phyloP scores from a whole-genome alignment of 2,888 invertebrate species.

The Phortica magna region DNA sequence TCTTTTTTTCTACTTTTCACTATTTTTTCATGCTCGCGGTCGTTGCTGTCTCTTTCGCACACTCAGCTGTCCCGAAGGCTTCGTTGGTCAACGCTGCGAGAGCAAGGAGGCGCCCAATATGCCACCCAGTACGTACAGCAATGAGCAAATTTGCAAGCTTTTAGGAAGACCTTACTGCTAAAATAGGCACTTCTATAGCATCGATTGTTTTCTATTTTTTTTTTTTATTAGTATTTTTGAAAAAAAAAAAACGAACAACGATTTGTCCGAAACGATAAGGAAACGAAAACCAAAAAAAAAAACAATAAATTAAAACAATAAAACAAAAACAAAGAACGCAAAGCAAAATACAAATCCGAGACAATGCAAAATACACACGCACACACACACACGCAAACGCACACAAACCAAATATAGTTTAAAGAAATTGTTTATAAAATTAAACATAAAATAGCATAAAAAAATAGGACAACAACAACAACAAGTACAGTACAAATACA shows the following conservation, averaged over 20 bases:
- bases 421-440: constrained; percentile 53
- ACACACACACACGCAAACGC: constrained; percentile 34
- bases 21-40: constrained; percentile 30
- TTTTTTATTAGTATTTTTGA: constrained; percentile 27
- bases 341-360: constrained; percentile 35
- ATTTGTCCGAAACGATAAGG: constrained; percentile 46
- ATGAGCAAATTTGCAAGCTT: constrained; percentile 76
- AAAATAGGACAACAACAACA: constrained; percentile 42
- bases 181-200: constrained; percentile 79
- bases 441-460: constrained; percentile 35
- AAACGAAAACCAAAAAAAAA: constrained; percentile 41
- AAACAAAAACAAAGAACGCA: constrained; percentile 29
- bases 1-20: constrained; percentile 29
- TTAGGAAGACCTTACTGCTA: constrained; percentile 78
- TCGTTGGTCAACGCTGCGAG: constrained; percentile 76
- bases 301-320: constrained; percentile 39
- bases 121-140: constrained; percentile 78
- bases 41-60: background rate
- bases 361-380: constrained; percentile 30
- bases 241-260: constrained; percentile 34
- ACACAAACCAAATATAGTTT: constrained; percentile 69
- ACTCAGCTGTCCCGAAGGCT: constrained; percentile 76
- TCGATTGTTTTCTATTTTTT: constrained; percentile 62
- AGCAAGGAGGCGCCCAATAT: constrained; percentile 72
- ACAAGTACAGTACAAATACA: constrained; percentile 66